Evolutionary conservation across 1,140 invertebrate genomes (phyloP), one percentile per base, ranked within the genome.

Genomic region (Stegodyphus dumicola): DNA sequence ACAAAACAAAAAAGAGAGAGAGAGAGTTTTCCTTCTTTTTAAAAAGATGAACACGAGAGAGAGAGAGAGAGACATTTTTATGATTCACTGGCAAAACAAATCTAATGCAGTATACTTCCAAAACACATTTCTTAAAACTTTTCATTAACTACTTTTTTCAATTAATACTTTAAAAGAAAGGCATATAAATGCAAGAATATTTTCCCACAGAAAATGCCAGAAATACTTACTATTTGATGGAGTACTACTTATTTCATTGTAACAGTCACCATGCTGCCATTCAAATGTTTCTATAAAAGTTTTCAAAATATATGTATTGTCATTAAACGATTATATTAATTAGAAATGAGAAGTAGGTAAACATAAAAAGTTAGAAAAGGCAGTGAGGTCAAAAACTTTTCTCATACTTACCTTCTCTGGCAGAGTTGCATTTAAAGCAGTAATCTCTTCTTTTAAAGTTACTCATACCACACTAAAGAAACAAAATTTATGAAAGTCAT

Each of bases 401-500:
- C 3, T 33, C 1, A 33, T 33, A 74, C 7, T 74, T 94, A 94
- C 89, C 95, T 81, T 94, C 94, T 88, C 95, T 92, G 6, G 95
- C 94, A 49, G 95, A 93, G 88, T 94, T 94, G 91, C 97, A 98
- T 90, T 96, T 96, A 90, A 96, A 98, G 90, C 97, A 98, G 67
- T 93, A 93, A 89, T 96, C 95, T 85, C 97, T 93, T 87, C 96
- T 92, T 90, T 96, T 96, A 90, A 98, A 98, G 91, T 98, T 98
- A 89, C 96, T 95, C 73, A 94, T 95, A 85, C 95, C 95, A 92
- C 97, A 98, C 95, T 97, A 91, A 17, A 93, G 92, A 88, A 86
- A 87, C 78, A 86, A 86, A 85, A 85, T 48, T 67, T 18, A 70
- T 67, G 5, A 64, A 64, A 33, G 1, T 33, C 33, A 3, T 33